Evolutionary conservation across 2,113 vertebrate species (phyloP).

Genomic region (Narcine bancroftii): DNA sequence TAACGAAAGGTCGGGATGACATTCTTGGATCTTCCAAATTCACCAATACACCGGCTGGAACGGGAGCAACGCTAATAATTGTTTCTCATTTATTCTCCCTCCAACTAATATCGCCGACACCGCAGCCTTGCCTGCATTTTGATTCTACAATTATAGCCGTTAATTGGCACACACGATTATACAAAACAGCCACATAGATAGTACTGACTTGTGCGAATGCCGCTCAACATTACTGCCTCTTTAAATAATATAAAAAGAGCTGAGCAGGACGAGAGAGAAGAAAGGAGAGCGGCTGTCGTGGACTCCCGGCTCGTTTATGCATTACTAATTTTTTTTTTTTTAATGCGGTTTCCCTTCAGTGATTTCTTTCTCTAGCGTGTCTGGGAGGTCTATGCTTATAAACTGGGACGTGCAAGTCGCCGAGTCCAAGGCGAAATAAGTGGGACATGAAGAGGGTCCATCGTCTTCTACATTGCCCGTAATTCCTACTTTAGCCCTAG

Average conservation of each 20-base stretch:
- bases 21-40: not conserved
- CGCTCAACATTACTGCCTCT: not conserved
- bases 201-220: not conserved
- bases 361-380: constrained; percentile 30
- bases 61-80: not conserved
- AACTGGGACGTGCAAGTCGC: not conserved
- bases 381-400: constrained; percentile 1
- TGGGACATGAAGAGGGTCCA: not conserved
- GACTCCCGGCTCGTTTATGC: constrained; percentile 27
- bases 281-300: not conserved
- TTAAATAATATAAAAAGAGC: constrained; percentile 34
- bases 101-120: not conserved
- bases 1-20: not conserved
- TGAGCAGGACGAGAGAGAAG: not conserved
- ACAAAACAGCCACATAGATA: constrained; percentile 11
- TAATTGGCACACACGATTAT: not conserved
- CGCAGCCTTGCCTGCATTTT: not conserved
- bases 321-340: not conserved
- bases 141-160: not conserved
- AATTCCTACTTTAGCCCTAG: not conserved
- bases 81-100: not conserved
- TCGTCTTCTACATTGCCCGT: not conserved
- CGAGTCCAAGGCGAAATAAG: constrained; percentile 1
- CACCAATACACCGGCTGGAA: not conserved
- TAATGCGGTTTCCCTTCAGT: constrained; percentile 23